Conservation (phyloP, 2,888 invertebrate genomes). For the Calameuta filiformis region DNA sequence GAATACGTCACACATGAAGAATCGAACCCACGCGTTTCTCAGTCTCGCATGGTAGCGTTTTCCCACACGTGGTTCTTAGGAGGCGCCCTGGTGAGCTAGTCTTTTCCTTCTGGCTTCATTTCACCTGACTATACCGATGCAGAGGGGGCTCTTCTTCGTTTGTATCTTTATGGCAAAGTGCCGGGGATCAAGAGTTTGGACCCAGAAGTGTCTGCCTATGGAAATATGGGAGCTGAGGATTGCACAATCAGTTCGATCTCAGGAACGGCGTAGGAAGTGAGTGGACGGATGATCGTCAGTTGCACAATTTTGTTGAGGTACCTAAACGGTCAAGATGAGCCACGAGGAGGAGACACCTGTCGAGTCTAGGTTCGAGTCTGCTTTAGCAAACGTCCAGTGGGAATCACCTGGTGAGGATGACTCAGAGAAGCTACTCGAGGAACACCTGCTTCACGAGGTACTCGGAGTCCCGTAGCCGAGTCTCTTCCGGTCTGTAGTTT, state of each 20-base stretch:
- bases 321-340: not conserved
- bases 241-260: not conserved
- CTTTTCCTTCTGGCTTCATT: slow-evolving; percentile 37
- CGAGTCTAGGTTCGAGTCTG: not conserved
- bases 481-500: not conserved
- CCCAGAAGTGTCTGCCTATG: not conserved
- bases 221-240: not conserved
- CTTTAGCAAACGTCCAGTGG: not conserved
- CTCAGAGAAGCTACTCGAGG: not conserved
- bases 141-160: not conserved
- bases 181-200: not conserved
- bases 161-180: too few species aligned
- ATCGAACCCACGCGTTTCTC: slow-evolving; percentile 44
- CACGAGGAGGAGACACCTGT: not conserved
- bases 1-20: slow-evolving; percentile 21
- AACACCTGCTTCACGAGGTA: not conserved
- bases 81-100: slow-evolving; percentile 32
- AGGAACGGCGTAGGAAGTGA: not conserved
- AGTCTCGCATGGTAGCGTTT: slow-evolving; percentile 60
- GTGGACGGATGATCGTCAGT: not conserved
- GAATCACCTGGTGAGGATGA: slow-evolving; percentile 3
- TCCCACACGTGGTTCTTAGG: slow-evolving; percentile 53
- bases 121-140: slow-evolving; percentile 28
- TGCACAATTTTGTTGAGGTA: not conserved
- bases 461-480: not conserved